Evolutionary conservation across 1,140 invertebrate genomes (phyloP).

Genomic region (Pseudomyrmex sp.): DNA sequence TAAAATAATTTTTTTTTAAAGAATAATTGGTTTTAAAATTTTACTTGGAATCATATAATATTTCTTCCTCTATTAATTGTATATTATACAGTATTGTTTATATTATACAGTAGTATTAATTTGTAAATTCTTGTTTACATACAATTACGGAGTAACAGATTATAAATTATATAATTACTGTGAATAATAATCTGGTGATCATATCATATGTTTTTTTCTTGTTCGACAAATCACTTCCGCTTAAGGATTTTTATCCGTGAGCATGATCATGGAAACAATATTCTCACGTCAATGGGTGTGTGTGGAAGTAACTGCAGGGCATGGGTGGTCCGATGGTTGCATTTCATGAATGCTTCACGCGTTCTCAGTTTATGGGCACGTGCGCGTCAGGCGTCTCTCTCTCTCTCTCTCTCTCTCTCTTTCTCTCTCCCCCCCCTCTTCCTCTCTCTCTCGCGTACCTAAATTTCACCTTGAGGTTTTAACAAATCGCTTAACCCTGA

Average conservation of each 20-base stretch:
- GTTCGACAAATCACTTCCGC: background rate
- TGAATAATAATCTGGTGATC: no score
- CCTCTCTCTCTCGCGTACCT: conserved; percentile 63
- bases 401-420: no score
- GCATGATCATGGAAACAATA: conserved; percentile 44
- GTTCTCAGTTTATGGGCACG: conserved; percentile 80
- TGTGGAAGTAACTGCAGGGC: conserved; percentile 12
- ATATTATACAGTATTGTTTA: no score
- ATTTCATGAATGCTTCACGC: conserved; percentile 78
- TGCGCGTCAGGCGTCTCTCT: conserved; percentile 70
- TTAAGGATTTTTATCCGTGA: conserved; percentile 59
- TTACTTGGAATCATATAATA: no score
- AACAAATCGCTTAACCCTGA: conserved; percentile 55
- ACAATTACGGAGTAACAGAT: no score
- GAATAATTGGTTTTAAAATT: no score
- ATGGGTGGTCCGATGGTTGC: conserved; percentile 76
- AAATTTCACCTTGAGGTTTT: conserved; percentile 76
- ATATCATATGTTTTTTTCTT: background rate
- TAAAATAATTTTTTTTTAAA: no score
- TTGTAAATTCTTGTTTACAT: no score
- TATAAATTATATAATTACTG: background rate
- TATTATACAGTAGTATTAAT: no score
- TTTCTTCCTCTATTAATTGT: no score
- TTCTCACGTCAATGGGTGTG: conserved; percentile 7
- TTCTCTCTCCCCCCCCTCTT: no score